phyloP scores from a whole-genome alignment of 92 coral and sea anemone genomes.

The Porites lobata region DNA sequence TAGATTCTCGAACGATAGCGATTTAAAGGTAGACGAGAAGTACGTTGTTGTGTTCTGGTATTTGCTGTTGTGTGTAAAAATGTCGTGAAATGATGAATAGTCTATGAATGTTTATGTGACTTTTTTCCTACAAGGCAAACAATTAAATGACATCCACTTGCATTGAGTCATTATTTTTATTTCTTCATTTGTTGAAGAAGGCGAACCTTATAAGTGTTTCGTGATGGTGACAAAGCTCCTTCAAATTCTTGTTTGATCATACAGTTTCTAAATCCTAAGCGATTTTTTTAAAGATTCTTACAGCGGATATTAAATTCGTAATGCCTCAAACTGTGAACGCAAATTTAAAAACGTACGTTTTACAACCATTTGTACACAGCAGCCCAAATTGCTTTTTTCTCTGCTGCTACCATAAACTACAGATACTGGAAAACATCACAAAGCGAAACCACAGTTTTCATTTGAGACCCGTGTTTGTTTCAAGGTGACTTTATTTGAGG shows the following conservation, averaged over 20 bases:
- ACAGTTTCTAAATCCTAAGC: conserved; percentile 1
- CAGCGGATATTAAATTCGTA: background rate
- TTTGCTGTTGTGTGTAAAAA: conserved; percentile 18
- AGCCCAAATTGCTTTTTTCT: background rate
- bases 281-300: background rate
- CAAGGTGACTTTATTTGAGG: conserved; percentile 31
- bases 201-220: conserved; percentile 15
- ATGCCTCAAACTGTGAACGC: conserved; percentile 3
- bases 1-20: conserved; percentile 16
- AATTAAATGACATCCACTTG: conserved; percentile 22
- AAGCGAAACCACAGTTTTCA: conserved; percentile 30
- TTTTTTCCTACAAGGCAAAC: conserved; percentile 27
- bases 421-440: conserved; percentile 16
- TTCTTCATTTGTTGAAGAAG: conserved; percentile 11
- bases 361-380: background rate
- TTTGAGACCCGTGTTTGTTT: conserved; percentile 8
- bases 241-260: background rate
- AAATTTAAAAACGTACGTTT: conserved; percentile 1
- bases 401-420: conserved; percentile 22
- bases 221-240: background rate
- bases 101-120: background rate
- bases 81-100: background rate
- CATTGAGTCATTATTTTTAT: conserved; percentile 38
- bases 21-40: conserved; percentile 6
- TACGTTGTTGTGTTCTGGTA: background rate